Evolutionary conservation across 2,797 vertebrate species (phyloP).

Genomic region (Galaxias olidus): DNA sequence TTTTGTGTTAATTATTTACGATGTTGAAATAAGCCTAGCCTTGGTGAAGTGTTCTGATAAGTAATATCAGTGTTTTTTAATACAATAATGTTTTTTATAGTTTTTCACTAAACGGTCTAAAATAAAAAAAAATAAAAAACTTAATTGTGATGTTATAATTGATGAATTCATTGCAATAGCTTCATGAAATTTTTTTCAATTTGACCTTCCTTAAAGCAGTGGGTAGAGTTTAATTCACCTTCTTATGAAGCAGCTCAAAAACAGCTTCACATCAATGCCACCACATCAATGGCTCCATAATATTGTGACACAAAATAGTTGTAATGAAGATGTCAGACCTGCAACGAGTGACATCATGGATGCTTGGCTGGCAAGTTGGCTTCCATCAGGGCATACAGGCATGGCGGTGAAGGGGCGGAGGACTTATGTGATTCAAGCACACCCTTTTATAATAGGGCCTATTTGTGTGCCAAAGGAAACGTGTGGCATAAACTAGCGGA

Average conservation of each 20-base stretch:
- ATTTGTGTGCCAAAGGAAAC: constrained; percentile 53
- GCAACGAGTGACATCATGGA: constrained; percentile 55
- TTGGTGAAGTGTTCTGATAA: too few relatives aligned
- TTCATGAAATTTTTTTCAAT: background rate
- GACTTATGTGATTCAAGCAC: constrained; percentile 56
- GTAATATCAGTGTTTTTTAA: too few relatives aligned
- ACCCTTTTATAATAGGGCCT: constrained; percentile 48
- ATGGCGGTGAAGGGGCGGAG: constrained; percentile 8
- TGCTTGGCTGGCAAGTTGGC: constrained; percentile 43
- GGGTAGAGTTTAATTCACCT: too few relatives aligned
- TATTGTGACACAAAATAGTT: background rate
- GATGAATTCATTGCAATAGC: too few relatives aligned
- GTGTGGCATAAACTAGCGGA: constrained; percentile 57
- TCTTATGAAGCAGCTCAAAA: too few relatives aligned
- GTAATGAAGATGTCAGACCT: constrained; percentile 22
- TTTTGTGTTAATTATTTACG: too few relatives aligned
- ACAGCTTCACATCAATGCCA: constrained; percentile 22
- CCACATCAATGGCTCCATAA: too few relatives aligned
- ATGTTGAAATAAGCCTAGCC: too few relatives aligned
- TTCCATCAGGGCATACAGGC: constrained; percentile 34
- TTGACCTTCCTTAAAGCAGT: background rate
- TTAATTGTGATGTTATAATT: too few relatives aligned
- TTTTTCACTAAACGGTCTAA: too few relatives aligned
- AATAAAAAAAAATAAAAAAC: background rate
- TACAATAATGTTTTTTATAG: too few relatives aligned